Evolutionary conservation across 2,797 vertebrate genomes (phyloP), one percentile per base, ranked within the genome.

Genomic region (Neosilurus mollespiculum): DNA sequence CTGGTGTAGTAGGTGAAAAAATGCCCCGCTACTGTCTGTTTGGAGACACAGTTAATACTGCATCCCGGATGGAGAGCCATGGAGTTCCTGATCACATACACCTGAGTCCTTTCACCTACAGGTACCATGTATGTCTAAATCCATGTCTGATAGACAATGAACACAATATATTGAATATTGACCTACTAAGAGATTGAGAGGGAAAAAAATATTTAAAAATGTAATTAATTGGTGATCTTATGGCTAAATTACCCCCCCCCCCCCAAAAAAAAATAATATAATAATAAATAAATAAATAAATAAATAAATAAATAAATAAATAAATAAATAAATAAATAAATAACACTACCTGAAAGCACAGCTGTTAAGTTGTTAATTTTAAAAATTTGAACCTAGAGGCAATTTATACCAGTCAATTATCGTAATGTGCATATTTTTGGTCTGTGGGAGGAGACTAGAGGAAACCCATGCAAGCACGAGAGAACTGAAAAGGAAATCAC

Each of bases 1-100:
- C 94, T n/a, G 94, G 94, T 14, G 93, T 93, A 9, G 93, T 95
- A 26, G 94, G 94, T 37, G 92, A 96, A 80, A 96, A 96, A 92
- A 96, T 94, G 92, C 91, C 94, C 0, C 90, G 94, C 1, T 93
- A 93, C 86, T 91, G 87, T 79, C 91, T 95, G 80, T 95, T 96
- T 86, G 95, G 93, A 62, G 94, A 96, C 80, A 92, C 93, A 0
- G 94, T 95, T 66, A 95, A 95, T 87, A 94, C 91, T 1, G 93
- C 93, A 53, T 95, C 93, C 22, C 88, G 93, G 62, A 95, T 91
- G 93, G 94, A 96, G 87, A 95, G 92, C 71, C 94, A 94, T 0
- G 94, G 94, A 9, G 65, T 95, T 71, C 94, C 94, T 1, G 90
- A 93, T 85, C 93, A 92, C 86, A 93, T 94, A 59, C 93, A 95